Conservation (phyloP, 2,113 vertebrate genomes). For the Butastur rufipennis region DNA sequence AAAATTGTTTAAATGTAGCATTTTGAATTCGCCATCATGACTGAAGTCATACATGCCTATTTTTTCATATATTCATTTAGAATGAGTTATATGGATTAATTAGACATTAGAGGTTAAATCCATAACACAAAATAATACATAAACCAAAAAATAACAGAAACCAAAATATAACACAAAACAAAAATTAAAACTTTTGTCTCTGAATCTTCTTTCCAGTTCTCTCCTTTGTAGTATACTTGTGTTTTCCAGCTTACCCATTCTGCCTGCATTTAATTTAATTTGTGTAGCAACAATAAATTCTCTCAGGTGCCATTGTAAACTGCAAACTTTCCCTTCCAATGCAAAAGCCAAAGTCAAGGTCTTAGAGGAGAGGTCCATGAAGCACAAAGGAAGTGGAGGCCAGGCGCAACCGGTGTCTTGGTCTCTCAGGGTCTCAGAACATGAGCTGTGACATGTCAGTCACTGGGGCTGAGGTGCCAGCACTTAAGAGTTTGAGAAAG, state of each 20-base stretch:
- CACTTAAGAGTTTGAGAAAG: too few relatives aligned
- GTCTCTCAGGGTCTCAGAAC: too few relatives aligned
- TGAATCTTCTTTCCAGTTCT: background rate
- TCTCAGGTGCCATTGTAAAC: background rate
- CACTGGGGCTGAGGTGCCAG: background rate
- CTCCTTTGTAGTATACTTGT: background rate
- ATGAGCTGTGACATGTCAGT: fast-evolving
- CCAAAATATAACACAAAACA: background rate
- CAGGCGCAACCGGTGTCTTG: fast-evolving
- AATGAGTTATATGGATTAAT: background rate
- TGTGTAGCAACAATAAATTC: background rate
- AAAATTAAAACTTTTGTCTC: background rate
- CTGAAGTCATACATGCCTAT: background rate
- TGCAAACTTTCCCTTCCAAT: background rate
- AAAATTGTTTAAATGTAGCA: background rate
- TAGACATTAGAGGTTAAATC: background rate
- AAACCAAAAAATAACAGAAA: background rate
- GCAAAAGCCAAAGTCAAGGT: background rate
- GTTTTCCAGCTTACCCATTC: background rate
- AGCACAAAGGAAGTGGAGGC: background rate
- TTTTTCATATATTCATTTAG: background rate
- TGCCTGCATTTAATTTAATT: background rate
- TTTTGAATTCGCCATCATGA: background rate
- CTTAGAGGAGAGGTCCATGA: background rate
- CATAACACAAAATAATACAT: background rate